Base-by-base conservation (phyloP, 1,140 invertebrate genomes). In the Mycetomoellerius zeteki region DNA sequence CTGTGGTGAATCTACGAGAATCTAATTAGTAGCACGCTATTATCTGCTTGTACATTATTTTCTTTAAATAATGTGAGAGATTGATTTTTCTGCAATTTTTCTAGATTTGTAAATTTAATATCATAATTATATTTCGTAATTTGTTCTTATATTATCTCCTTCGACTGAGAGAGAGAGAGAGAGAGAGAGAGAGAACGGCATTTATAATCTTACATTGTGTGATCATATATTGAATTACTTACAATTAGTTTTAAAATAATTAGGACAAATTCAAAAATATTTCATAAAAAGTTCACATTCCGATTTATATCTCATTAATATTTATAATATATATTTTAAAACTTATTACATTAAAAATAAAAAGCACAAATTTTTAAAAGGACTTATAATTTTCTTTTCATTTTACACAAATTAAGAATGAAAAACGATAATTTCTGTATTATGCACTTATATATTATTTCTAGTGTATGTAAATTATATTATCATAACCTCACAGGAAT, bases 251-350 rank as follows among this genome's bases (percentile, higher is more conserved):
- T 52, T 21, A 21, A 75, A 75, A 75, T 75, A 75, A 58, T 58
- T 24, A 16, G n/a, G 14, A 37, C 14, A 37, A 14, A 6, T 56
- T 33, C 12, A 0, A 56, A 54, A 21, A 75, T 69, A 24, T 75
- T 12, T 56, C 21, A 7, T 7, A 16, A 16, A 56, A 75, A 75
- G 0, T 0, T 33, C 8, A n/a, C 6, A 33, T 75, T 54, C 19
- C 27, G 5, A 73, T 73, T 73, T 73, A 52, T 33, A 54, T 52
- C 3, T 33, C 2, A 54, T 56, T 73, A 73, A 33, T 33, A 56
- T 54, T 54, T n/a, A n/a, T 33, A n/a, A 33, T 67, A 24, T 24
- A 50, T 73, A 73, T 73, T 72, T 71, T 52, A 19, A 76, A 37
- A 56, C 16, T 37, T 37, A 33, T 8, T 27, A 50, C 50, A 50